A percentile compares a stretch with the other conserved stretches of the same genome.
Evolutionary conservation across 2,888 invertebrate genomes (phyloP).

Genomic region (Caenorhabditis panamensis): DNA sequence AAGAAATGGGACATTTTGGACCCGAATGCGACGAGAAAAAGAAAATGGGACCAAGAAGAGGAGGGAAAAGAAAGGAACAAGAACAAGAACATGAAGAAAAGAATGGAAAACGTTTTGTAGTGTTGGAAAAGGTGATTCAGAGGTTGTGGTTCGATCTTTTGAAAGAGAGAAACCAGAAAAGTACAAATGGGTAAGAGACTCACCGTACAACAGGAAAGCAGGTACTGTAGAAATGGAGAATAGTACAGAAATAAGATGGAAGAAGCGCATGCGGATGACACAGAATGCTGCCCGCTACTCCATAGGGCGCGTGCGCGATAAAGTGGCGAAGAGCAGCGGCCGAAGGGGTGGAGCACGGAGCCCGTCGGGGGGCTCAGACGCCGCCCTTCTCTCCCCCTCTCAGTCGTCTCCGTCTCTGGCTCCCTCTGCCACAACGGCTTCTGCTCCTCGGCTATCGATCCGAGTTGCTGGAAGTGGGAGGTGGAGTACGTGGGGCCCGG

Average conservation of each 20-base stretch:
- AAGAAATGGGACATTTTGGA: conserved; percentile 37
- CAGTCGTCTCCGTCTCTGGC: conserved; percentile 16
- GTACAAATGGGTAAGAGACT: background rate
- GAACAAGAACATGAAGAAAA: too few relatives aligned
- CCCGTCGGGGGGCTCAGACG: conserved; percentile 4
- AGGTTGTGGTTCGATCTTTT: background rate
- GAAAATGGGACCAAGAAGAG: too few relatives aligned
- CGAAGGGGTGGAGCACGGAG: conserved; percentile 22
- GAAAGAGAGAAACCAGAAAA: background rate
- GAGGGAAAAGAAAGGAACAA: conserved; percentile 2
- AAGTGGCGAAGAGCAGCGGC: conserved; percentile 46
- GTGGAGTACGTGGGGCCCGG: background rate
- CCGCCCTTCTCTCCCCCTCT: conserved; percentile 5
- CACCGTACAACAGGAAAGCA: conserved; percentile 55
- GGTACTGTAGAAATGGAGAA: conserved; percentile 50
- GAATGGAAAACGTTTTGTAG: too few relatives aligned
- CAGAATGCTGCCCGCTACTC: conserved; percentile 40
- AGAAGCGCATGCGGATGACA: conserved; percentile 58
- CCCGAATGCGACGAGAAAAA: too few relatives aligned
- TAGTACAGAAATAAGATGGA: conserved; percentile 42
- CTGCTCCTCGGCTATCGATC: conserved; percentile 18
- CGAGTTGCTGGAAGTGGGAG: conserved; percentile 23
- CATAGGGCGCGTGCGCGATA: conserved; percentile 60
- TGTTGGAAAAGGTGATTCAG: background rate
- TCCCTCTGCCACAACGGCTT: background rate